Conservation (phyloP, 35 echinoderm and acorn worm genomes). For the Ptychodera flava region DNA sequence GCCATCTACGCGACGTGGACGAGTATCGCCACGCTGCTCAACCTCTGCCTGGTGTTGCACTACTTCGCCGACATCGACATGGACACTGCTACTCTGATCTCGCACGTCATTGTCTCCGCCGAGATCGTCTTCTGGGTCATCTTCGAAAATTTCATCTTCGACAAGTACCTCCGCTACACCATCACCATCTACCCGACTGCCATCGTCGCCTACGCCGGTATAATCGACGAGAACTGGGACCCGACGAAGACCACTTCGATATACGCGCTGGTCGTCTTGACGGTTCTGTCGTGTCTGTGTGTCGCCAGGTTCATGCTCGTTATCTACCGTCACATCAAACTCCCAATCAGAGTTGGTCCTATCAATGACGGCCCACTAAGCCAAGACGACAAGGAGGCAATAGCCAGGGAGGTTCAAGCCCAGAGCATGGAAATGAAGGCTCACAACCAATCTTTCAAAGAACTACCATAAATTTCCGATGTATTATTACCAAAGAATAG, state of each 20-base stretch:
- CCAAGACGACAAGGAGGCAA: background rate
- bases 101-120: background rate
- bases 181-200: slow-evolving; percentile 20
- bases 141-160: slow-evolving; percentile 28
- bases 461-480: too few species aligned
- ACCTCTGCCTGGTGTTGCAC: slow-evolving; percentile 5
- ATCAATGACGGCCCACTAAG: background rate
- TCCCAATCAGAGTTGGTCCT: background rate
- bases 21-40: background rate
- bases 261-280: slow-evolving; percentile 12
- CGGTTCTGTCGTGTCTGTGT: background rate
- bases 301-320: background rate
- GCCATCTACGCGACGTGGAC: background rate
- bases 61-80: slow-evolving; percentile 12
- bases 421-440: background rate
- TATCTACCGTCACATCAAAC: background rate
- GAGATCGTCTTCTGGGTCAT: slow-evolving; percentile 26
- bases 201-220: slow-evolving; percentile 24
- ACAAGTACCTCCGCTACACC: slow-evolving; percentile 34
- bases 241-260: slow-evolving; percentile 12
- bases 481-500: too few species aligned
- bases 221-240: slow-evolving; percentile 18
- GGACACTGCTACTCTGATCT: slow-evolving; percentile 7
- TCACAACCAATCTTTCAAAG: too few species aligned
- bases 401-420: background rate